Evolutionary conservation across 2,113 vertebrate species (phyloP).

Genomic region (Orthonyx spaldingii): DNA sequence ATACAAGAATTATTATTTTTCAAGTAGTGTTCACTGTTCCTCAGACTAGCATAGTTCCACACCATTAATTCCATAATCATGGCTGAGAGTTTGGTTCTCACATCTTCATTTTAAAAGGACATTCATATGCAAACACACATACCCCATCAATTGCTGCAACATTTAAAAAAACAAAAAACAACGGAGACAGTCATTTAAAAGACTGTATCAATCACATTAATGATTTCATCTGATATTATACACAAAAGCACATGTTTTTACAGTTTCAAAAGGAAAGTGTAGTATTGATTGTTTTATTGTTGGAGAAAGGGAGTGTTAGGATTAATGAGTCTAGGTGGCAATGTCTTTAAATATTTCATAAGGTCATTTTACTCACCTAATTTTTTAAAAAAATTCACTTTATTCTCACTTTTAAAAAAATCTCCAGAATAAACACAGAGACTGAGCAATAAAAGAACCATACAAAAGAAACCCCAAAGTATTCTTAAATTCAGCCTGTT

Average conservation of each 20-base stretch:
- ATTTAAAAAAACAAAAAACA: neutral
- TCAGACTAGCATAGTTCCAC: neutral
- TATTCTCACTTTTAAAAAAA: neutral
- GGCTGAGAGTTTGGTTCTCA: neutral
- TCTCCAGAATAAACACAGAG: neutral
- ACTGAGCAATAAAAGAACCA: neutral
- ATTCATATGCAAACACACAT: neutral
- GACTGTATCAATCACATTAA: accelerated
- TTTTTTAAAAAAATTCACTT: neutral
- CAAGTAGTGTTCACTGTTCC: neutral
- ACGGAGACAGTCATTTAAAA: neutral
- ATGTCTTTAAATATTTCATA: neutral
- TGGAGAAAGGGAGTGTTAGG: neutral
- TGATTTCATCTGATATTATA: neutral
- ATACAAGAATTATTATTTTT: neutral
- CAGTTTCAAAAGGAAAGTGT: neutral
- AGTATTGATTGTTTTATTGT: neutral
- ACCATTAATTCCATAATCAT: neutral
- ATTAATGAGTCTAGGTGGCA: neutral
- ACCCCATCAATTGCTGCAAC: neutral
- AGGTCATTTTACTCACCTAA: neutral
- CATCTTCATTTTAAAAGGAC: neutral
- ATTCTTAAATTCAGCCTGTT: neutral
- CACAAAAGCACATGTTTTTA: neutral
- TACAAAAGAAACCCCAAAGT: neutral